These are phyloP conservation scores for Enteromius anoplus DNA, from an alignment of 2,797 vertebrate species.

Conservation along the genomic window DNA sequence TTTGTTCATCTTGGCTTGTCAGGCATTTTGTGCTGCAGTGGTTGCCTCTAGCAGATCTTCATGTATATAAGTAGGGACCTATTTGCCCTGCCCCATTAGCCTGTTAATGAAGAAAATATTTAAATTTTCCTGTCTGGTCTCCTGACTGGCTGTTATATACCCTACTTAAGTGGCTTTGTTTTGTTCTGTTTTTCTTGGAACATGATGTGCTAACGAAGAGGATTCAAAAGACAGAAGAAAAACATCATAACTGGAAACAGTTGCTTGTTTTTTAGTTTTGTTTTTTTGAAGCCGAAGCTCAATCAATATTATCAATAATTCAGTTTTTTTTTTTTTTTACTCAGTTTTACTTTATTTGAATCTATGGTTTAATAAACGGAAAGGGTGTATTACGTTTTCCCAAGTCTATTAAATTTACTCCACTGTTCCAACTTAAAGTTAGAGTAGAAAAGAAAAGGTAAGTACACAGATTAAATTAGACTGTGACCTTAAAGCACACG, in stretches of 20 bases:
- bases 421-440: conserved; percentile 56
- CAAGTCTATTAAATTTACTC: conserved; percentile 14
- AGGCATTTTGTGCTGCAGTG: conserved; percentile 51
- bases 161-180: conserved; percentile 51
- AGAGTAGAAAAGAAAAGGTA: conserved; percentile 26
- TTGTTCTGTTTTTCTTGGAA: conserved; percentile 28
- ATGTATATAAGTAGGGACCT: conserved; percentile 62
- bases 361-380: conserved; percentile 6
- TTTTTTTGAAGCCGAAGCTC: neutral
- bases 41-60: conserved; percentile 61
- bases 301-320: neutral
- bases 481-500: conserved; percentile 51
- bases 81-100: conserved; percentile 63
- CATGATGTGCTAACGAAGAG: conserved; percentile 11
- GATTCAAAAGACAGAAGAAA: conserved; percentile 23
- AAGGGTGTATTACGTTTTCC: neutral
- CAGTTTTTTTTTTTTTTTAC: neutral
- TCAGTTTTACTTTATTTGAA: neutral
- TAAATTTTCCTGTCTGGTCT: conserved; percentile 54
- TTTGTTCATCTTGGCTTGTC: conserved; percentile 47
- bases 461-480: conserved; percentile 52
- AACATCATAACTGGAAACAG: neutral
- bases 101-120: conserved; percentile 64
- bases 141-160: conserved; percentile 47
- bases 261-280: neutral